Evolutionary conservation across 2,797 vertebrate species (phyloP), one percentile per base, ranked within the genome.

Genomic region (Crossoptilon crossoptilon): DNA sequence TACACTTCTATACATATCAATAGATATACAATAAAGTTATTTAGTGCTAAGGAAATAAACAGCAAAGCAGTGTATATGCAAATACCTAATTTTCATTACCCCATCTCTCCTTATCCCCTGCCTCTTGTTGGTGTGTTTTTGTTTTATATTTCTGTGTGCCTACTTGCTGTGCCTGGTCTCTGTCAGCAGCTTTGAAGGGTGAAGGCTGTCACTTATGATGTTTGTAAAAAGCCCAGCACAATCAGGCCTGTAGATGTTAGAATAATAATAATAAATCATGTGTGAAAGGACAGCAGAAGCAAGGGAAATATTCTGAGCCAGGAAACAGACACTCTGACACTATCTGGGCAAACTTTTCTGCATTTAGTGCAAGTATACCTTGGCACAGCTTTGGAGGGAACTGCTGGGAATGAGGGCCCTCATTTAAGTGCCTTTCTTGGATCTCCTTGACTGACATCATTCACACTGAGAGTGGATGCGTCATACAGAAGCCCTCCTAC

Each of bases 371-470:
- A 51, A 11, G 16, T 29, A 23, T 3, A n/a, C 1, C 9, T 27
- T 31, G 43, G n/a, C 8, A 11, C 2, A 14, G 44, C 44, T 58
- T 11, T 24, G 37, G 29, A 75, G 19, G 27, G 31, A 17, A 12
- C 8, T 4, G 9, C 21, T 69, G 16, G 26, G 31, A 72, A n/a
- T 1, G 4, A 55, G 26, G 11, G 29, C 1, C 5, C 44, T 78
- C 67, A 26, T 70, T 23, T 33, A 24, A 27, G 11, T 2, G 23
- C 0, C 0, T 19, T 72, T 62, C 39, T 49, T n/a, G 19, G 3
- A n/a, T 78, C 68, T 9, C n/a, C 55, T 70, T 44, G 49, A 33
- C 43, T 74, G 59, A 37, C 41, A 15, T 15, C 11, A 37, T 26
- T 29, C 19, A 13, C 8, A 4, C 5, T 33, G 37, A 82, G 8